phyloP scores from a whole-genome alignment of 64 coral and sea anemone species.

The Montipora sp. region DNA sequence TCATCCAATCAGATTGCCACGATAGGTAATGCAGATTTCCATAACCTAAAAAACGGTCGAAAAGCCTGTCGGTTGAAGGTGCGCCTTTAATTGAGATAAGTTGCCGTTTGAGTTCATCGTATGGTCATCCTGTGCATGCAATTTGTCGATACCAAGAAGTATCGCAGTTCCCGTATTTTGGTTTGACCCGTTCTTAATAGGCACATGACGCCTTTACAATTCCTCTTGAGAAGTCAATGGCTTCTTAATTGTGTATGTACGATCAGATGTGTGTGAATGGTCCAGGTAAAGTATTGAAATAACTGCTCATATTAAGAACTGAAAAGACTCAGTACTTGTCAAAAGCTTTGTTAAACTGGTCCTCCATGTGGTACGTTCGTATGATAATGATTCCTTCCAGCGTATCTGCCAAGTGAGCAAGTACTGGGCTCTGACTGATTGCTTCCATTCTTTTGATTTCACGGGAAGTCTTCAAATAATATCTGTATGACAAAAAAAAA shows the following conservation, averaged over 20 bases:
- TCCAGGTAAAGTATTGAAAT: too few relatives aligned
- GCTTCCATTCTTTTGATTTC: slow-evolving; percentile 98
- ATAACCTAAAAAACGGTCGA: too few relatives aligned
- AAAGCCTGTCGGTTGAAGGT: neutral
- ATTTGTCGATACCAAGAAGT: neutral
- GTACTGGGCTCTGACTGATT: slow-evolving; percentile 92
- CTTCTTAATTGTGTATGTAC: too few relatives aligned
- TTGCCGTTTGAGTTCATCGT: too few relatives aligned
- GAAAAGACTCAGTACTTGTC: slow-evolving; percentile 47
- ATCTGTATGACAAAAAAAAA: slow-evolving; percentile 25
- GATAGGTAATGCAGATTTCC: too few relatives aligned
- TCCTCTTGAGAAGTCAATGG: neutral
- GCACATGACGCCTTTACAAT: neutral
- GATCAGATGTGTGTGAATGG: too few relatives aligned
- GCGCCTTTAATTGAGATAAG: too few relatives aligned
- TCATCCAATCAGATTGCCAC: too few relatives aligned
- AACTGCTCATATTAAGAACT: too few relatives aligned
- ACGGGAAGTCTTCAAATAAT: slow-evolving; percentile 89
- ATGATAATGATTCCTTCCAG: slow-evolving; percentile 91
- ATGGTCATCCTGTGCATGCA: neutral
- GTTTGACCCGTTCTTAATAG: too few relatives aligned
- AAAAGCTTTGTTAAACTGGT: slow-evolving; percentile 76
- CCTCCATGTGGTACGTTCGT: slow-evolving; percentile 88
- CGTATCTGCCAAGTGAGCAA: slow-evolving; percentile 89
- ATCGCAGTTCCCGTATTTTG: neutral